A percentile compares a stretch with the other conserved stretches of the same genome.
Evolutionary conservation across 64 coral and sea anemone genomes (phyloP).

Genomic region (Pachyseris speciosa): DNA sequence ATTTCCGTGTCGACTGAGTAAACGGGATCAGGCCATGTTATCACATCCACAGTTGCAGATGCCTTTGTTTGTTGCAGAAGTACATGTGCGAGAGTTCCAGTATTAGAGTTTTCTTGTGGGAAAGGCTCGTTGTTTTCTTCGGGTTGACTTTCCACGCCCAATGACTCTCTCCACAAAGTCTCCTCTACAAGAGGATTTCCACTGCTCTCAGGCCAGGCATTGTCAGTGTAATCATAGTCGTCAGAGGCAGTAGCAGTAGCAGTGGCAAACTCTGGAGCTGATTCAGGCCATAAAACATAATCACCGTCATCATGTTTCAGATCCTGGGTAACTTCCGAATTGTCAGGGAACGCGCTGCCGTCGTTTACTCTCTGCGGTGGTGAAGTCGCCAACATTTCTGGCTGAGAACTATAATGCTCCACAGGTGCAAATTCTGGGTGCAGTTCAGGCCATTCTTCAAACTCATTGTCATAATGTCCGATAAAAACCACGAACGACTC

Average conservation of each 20-base stretch:
- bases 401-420: background rate
- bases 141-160: too few species aligned
- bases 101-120: too few species aligned
- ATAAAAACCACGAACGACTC: background rate
- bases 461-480: background rate
- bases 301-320: background rate
- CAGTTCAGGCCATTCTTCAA: background rate
- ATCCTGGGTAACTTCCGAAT: background rate
- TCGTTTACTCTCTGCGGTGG: background rate
- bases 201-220: background rate
- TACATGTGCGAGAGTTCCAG: too few species aligned
- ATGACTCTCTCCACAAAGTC: background rate
- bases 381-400: background rate
- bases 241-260: background rate
- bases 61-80: too few species aligned
- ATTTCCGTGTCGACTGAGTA: too few species aligned
- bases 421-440: background rate
- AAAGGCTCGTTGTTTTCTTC: too few species aligned
- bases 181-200: background rate
- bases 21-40: too few species aligned
- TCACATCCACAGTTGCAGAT: too few species aligned
- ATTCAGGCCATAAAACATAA: background rate
- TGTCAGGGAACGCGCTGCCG: background rate
- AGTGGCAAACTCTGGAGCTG: background rate
- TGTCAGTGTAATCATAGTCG: background rate